Evolutionary conservation across 2,797 vertebrate genomes (phyloP), one percentile per base, ranked within the genome.

Genomic region (Enteromius afrohamiltoni): DNA sequence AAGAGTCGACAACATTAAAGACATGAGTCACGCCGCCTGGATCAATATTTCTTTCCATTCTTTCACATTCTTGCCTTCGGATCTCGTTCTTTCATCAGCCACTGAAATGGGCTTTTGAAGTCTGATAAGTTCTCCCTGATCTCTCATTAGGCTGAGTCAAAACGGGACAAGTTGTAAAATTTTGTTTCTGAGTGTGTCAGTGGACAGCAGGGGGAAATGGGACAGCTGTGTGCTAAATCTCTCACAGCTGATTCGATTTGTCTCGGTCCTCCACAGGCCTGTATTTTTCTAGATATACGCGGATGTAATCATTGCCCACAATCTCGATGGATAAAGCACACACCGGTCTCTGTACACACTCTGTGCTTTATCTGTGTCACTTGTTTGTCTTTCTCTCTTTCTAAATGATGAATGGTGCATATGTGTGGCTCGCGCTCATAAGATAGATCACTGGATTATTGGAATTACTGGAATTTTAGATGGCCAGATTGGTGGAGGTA

Each of bases 161-260:
- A 82, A 85, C 21, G 74, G 76, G 80, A 82, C 64, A 75, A 42
- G 62, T 70, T 80, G 80, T 76, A 49, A 53, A 77, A 84, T 83
- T 45, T 83, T 40, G 21, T 34, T 60, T 51, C 31, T 81, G 80
- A 76, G 71, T 83, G 26, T 84, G 29, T 70, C 37, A 74, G 86
- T 88, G 91, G 92, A 91, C 64, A 81, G 65, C 26, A 45, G 31
- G 89, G 58, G 85, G 89, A 92, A 93, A 92, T 90, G 80, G 90
- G 89, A 91, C 93, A 94, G 93, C 92, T 94, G 94, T 89, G 90
- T 84, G 87, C 90, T 92, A 93, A 95, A 94, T 94, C 93, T 92
- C 90, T 90, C 89, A 91, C 89, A 88, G 90, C 91, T 93, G 93
- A 94, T 95, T 94, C 92, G 93, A 93, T 95, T 93, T 93, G 92